A percentile compares a stretch with the other conserved stretches of the same genome.
Evolutionary conservation across 2,888 invertebrate genomes (phyloP).

Genomic region (Parthenolecanium corni): DNA sequence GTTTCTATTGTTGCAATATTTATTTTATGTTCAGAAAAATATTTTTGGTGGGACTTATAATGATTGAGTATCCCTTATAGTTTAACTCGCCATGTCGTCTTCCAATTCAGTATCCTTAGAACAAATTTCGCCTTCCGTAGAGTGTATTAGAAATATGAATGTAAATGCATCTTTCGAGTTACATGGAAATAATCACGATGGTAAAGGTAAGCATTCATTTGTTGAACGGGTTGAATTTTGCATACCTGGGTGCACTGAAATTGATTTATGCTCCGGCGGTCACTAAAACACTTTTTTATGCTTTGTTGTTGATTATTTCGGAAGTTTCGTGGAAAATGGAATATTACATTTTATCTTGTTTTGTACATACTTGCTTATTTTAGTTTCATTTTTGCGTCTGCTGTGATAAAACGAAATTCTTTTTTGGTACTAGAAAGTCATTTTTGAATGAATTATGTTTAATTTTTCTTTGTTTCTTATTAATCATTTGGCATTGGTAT

Average conservation of each 20-base stretch:
- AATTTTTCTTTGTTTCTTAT: too few species aligned
- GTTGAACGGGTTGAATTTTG: conserved; percentile 10
- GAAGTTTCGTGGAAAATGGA: not conserved
- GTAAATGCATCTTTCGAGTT: conserved; percentile 15
- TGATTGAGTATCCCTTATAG: conserved; percentile 7
- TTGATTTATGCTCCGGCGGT: conserved; percentile 3
- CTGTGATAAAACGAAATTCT: too few species aligned
- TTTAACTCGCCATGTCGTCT: conserved; percentile 14
- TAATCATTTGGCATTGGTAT: too few species aligned
- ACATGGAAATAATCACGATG: conserved; percentile 21
- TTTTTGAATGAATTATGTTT: too few species aligned
- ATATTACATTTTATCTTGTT: too few species aligned
- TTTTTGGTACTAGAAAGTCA: too few species aligned
- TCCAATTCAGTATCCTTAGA: conserved; percentile 23
- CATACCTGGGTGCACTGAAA: conserved; percentile 18
- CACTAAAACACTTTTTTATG: not conserved
- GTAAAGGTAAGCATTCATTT: conserved; percentile 25
- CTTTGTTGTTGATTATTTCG: not conserved
- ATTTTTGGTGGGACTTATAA: not conserved
- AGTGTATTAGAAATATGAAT: conserved; percentile 17
- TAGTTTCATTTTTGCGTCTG: too few species aligned
- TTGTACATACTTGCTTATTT: not conserved
- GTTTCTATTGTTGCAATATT: too few species aligned
- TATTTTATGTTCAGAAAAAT: not conserved
- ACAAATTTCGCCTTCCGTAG: conserved; percentile 21